Conservation (phyloP, 1,140 invertebrate genomes). For the Asobara japonica region DNA sequence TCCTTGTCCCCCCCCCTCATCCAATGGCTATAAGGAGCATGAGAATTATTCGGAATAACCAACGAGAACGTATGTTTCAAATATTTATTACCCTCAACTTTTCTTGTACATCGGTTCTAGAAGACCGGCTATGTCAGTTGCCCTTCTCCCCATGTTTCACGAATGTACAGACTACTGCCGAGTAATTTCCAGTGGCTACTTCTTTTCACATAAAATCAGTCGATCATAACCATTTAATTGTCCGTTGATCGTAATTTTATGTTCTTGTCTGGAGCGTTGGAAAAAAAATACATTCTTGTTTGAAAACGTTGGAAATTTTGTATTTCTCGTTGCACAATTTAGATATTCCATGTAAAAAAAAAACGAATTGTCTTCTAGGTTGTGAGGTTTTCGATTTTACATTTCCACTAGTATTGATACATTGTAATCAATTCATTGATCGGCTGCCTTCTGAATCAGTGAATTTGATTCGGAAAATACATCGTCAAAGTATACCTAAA, state of each 20-base stretch:
- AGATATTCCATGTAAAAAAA: no score
- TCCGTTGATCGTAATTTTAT: neutral
- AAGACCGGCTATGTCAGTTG: neutral
- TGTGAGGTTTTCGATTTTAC: no score
- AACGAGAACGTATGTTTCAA: neutral
- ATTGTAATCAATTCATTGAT: no score
- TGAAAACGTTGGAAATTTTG: neutral
- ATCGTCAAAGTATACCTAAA: no score
- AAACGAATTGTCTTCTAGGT: no score
- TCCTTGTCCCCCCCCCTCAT: neutral
- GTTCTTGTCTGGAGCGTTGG: neutral
- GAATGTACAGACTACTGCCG: neutral
- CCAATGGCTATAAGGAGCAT: neutral
- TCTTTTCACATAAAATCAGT: neutral
- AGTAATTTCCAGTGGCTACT: neutral
- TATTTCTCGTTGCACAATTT: no score
- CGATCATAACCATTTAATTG: slow-evolving; percentile 4
- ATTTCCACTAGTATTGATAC: no score
- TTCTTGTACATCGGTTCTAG: slow-evolving; percentile 7
- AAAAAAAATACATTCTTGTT: neutral
- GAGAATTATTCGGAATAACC: neutral
- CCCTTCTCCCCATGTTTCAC: neutral
- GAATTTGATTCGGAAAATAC: no score
- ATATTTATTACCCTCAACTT: slow-evolving; percentile 17
- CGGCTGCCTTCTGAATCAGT: no score